phyloP scores from a whole-genome alignment of 92 coral and sea anemone genomes.

The Bergia puertoricense region DNA sequence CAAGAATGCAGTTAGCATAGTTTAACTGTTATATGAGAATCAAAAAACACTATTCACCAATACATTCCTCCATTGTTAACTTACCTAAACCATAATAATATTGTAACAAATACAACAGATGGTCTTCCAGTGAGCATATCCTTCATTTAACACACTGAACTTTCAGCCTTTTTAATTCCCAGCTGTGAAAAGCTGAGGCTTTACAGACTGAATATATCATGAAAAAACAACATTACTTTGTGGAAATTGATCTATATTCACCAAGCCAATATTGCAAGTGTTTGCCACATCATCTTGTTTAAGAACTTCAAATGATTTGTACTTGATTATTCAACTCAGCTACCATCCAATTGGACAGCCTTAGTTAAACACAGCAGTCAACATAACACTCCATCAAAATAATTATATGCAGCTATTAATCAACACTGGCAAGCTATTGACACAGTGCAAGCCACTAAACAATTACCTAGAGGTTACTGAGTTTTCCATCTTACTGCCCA shows the following conservation, averaged over 20 bases:
- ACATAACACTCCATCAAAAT: not conserved
- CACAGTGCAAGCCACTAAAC: not conserved
- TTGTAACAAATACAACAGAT: not conserved
- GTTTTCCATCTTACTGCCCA: not conserved
- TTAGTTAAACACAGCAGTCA: constrained; percentile 17
- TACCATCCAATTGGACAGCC: constrained; percentile 12
- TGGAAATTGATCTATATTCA: constrained; percentile 22
- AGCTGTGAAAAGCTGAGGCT: constrained; percentile 17
- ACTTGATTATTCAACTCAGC: not conserved
- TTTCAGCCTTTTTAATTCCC: constrained; percentile 9
- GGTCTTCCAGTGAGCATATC: not conserved
- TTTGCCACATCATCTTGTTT: constrained; percentile 4
- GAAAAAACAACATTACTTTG: constrained; percentile 30
- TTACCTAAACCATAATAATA: constrained; percentile 11
- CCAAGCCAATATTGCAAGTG: constrained; percentile 31
- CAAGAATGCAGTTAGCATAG: not conserved
- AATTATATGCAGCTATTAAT: not conserved
- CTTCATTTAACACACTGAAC: not conserved
- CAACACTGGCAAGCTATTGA: constrained; percentile 24
- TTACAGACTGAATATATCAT: constrained; percentile 7
- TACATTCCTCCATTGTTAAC: constrained; percentile 42
- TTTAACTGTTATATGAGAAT: not conserved
- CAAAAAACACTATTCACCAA: not conserved
- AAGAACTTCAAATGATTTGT: not conserved
- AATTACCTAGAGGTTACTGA: not conserved